Evolutionary conservation across 2,113 vertebrate species (phyloP), one percentile per base, ranked within the genome.

Genomic region (Telmatochromis brichardi): DNA sequence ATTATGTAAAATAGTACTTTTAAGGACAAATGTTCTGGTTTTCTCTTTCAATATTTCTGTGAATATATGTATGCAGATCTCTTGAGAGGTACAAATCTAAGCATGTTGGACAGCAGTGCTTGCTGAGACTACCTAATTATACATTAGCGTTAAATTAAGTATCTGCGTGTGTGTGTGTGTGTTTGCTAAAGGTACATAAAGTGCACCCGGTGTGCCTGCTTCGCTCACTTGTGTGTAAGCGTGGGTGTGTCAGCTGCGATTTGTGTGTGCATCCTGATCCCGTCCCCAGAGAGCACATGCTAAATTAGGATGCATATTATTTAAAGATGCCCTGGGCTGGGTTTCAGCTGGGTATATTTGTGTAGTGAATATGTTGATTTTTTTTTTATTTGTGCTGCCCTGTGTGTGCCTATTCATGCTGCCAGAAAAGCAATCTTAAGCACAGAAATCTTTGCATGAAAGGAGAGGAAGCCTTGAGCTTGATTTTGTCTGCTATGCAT

Each of bases 221-320:
- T 53, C 53, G 28, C 45, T 50, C 57, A 37, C 54, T 83, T 93
- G 84, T 89, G 80, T 94, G 79, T 83, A 54, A 88, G 85, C 79
- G 78, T 88, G 91, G 88, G 88, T 82, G 90, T 93, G 89, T 92
- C 92, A 90, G 83, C 90, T 93, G 92, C 68, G 57, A 93, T 95
- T 93, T 96, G 94, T 92, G 86, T 90, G 89, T 94, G 90, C 93
- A 93, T 94, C 87, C 83, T 93, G 92, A 94, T 93, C 87, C 87
- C 78, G 28, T 90, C 92, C 89, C 91, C 83, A 60, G 91, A 94
- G 92, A 90, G 80, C 81, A 86, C 68, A 85, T 87, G 87, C 92
- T 96, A 95, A 95, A 94, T 94, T 94, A 89, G 92, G 93, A 94
- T 93, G 89, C 94, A 91, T 94, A 94, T 95, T 95, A 95, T 95